A percentile compares a stretch with the other conserved stretches of the same genome.
These are phyloP conservation scores for Cephus cinctus DNA, from an alignment of 1,140 invertebrate genomes.

Conservation along the genomic window DNA sequence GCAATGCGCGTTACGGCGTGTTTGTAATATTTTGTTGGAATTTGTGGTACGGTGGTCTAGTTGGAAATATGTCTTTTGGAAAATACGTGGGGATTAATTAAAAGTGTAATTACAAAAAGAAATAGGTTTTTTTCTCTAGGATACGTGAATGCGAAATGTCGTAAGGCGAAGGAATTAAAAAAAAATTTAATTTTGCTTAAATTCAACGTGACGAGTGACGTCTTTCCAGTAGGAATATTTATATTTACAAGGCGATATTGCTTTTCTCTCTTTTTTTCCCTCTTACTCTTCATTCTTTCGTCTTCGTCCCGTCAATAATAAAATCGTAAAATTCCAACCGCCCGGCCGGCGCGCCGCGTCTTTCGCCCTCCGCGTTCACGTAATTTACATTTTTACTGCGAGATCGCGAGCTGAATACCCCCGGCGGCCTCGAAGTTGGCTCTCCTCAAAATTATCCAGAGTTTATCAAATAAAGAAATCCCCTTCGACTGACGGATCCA, in stretches of 20 bases:
- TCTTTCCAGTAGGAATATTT: background rate
- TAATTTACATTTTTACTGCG: background rate
- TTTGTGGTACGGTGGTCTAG: too few species aligned
- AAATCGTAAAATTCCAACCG: background rate
- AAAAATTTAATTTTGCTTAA: background rate
- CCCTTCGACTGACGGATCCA: too few species aligned
- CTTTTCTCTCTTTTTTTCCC: background rate
- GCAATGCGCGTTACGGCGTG: too few species aligned
- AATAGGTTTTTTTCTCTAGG: background rate
- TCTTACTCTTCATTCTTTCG: background rate
- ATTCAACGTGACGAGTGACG: background rate
- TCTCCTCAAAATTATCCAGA: background rate
- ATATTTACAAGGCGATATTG: background rate
- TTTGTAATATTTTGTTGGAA: too few species aligned
- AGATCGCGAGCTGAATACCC: background rate
- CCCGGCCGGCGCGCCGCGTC: too few species aligned
- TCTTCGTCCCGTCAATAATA: background rate
- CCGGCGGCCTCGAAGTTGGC: background rate
- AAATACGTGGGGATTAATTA: background rate
- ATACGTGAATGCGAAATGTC: background rate
- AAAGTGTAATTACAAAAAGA: background rate
- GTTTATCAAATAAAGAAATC: background rate
- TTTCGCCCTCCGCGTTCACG: background rate
- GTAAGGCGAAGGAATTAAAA: background rate
- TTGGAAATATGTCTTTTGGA: background rate